A percentile compares a stretch with the other conserved stretches of the same genome.
phyloP scores from a whole-genome alignment of 2,113 vertebrate species.

The Brachypodius melanocephalos region DNA sequence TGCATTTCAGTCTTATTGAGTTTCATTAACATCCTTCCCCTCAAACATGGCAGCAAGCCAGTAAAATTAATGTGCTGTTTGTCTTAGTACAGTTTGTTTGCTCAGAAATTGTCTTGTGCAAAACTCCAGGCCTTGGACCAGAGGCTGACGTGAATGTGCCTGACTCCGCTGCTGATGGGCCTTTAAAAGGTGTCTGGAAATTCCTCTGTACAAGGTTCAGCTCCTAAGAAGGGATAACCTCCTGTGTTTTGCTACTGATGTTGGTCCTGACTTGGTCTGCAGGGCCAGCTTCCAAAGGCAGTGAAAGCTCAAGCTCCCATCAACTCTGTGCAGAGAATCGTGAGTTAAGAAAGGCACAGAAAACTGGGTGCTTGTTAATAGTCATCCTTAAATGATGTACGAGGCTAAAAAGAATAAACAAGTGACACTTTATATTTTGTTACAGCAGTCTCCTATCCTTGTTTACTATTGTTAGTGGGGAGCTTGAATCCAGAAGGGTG shows the following conservation, averaged over 20 bases:
- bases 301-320: not conserved
- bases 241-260: not conserved
- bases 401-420: slow-evolving; percentile 14
- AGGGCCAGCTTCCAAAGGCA: not conserved
- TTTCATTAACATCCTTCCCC: not conserved
- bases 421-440: slow-evolving; percentile 47
- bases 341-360: not conserved
- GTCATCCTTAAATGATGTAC: slow-evolving; percentile 30
- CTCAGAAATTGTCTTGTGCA: not conserved
- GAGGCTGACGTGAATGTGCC: not conserved
- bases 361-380: slow-evolving; percentile 19
- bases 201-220: not conserved
- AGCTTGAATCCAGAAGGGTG: slow-evolving; percentile 34
- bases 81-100: not conserved
- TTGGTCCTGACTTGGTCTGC: not conserved
- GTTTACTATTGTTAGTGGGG: slow-evolving; percentile 45
- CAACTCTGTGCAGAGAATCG: not conserved
- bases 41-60: not conserved
- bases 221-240: not conserved
- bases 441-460: slow-evolving; percentile 32
- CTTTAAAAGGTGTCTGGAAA: not conserved
- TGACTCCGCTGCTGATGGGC: not conserved
- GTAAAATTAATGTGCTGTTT: not conserved
- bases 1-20: not conserved
- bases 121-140: not conserved